phyloP scores from a whole-genome alignment of 2,888 invertebrate genomes.

The Stenoptilia bipunctidactyla region DNA sequence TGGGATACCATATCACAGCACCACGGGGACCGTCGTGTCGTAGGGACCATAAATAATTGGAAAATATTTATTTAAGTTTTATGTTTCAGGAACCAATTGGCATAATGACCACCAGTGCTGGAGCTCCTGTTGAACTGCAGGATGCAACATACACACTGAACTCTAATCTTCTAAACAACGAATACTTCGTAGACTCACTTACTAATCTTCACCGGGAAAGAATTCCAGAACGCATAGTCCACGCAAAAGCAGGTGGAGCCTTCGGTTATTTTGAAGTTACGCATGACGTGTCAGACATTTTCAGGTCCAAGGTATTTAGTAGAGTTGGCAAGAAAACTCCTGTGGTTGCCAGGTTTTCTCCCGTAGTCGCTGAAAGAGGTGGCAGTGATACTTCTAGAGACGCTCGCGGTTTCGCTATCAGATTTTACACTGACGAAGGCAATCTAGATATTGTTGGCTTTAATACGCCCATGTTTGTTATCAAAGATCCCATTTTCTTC shows the following conservation, averaged over 20 bases:
- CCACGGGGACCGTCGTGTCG: too few relatives aligned
- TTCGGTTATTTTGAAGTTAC: constrained; percentile 8
- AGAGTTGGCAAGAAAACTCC: constrained; percentile 72
- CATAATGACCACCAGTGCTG: constrained; percentile 70
- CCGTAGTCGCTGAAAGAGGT: constrained; percentile 73
- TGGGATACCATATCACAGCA: too few relatives aligned
- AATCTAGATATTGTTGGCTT: constrained; percentile 39
- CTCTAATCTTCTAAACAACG: constrained; percentile 81
- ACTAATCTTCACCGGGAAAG: constrained; percentile 86
- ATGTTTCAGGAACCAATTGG: constrained; percentile 13
- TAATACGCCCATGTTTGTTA: constrained; percentile 68
- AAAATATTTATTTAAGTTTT: too few relatives aligned
- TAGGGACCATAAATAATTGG: too few relatives aligned
- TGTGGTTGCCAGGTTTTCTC: constrained; percentile 69
- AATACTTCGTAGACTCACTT: constrained; percentile 77
- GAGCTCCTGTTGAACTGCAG: constrained; percentile 81
- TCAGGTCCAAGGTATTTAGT: constrained; percentile 71
- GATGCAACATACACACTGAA: constrained; percentile 82
- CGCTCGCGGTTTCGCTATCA: constrained; percentile 50
- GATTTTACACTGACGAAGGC: constrained; percentile 31
- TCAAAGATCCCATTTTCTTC: constrained; percentile 66
- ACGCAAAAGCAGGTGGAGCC: constrained; percentile 89
- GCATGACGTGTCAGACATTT: constrained; percentile 2
- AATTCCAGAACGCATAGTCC: constrained; percentile 90
- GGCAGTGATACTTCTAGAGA: constrained; percentile 61